A percentile compares a stretch with the other conserved stretches of the same genome.
phyloP scores from a whole-genome alignment of 2,888 invertebrate species.

The Pterobdella sp. region DNA sequence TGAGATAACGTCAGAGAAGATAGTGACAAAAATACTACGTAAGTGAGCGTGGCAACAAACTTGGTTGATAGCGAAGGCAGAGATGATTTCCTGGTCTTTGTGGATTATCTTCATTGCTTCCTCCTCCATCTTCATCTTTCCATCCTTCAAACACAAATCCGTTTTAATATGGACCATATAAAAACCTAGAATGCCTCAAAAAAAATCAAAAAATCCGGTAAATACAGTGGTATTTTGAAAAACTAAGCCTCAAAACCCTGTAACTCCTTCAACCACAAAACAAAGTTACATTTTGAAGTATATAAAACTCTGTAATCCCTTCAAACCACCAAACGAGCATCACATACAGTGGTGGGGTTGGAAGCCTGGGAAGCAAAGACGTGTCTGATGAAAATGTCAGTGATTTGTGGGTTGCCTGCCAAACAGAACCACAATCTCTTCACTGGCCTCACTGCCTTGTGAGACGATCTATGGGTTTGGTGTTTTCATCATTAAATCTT shows the following conservation, averaged over 20 bases:
- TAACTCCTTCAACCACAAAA: too few relatives aligned
- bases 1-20: too few relatives aligned
- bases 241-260: too few relatives aligned
- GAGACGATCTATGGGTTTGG: constrained; percentile 41
- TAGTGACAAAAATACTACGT: background rate
- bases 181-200: too few relatives aligned
- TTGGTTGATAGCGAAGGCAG: constrained; percentile 91
- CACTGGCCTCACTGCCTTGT: constrained; percentile 57
- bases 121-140: constrained; percentile 15
- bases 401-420: constrained; percentile 81
- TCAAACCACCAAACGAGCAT: too few relatives aligned
- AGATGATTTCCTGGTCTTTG: constrained; percentile 95
- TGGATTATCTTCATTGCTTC: constrained; percentile 72
- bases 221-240: too few relatives aligned
- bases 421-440: constrained; percentile 82
- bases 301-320: too few relatives aligned
- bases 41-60: constrained; percentile 53
- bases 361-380: constrained; percentile 59
- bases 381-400: constrained; percentile 87
- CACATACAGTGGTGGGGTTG: background rate
- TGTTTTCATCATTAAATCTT: background rate
- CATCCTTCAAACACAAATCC: background rate
- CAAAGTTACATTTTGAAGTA: too few relatives aligned
- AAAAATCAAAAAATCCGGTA: too few relatives aligned
- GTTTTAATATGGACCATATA: too few relatives aligned